Base-by-base conservation (phyloP, 2,888 invertebrate species). In the Lasius fuliginosus region DNA sequence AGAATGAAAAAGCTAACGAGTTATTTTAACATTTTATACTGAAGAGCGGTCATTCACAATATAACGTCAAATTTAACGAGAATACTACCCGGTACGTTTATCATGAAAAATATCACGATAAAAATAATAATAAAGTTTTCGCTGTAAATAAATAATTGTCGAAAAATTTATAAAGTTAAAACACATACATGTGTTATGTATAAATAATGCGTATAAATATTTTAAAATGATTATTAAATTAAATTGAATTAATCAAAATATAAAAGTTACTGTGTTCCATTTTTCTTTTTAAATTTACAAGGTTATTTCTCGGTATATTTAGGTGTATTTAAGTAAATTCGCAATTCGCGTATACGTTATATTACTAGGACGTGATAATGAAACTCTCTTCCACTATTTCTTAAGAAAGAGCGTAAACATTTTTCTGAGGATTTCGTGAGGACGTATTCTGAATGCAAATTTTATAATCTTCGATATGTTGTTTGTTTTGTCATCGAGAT, bases 391-490 rank as follows among this genome's bases (percentile, higher is more conserved):
- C 8, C 12, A 27, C 49, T 73, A 49, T 73, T 62, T 46, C 9
- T 46, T 60, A 18, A 49, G 12, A 23, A 30, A 46, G 2, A 53
- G 30, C 23, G 33, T 1, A 79, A 58, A 60, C 33, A 81, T 73
- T 73, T 73, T 73, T n/a, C 27, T 36, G n/a, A 46, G 46, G 15
- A 73, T 49, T 62, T 8, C n/a, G 6, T 23, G 33, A 18, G 3
- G 30, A n/a, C 36, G 1, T 73, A 62, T 62, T 73, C 33, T 23
- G 27, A 3, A 71, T 73, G 79, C 36, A 42, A 81, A 60, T 81
- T 81, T 81, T 73, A 81, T 73, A 81, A 81, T 81, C 73, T 68
- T 62, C 67, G 79, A 65, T 65, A 42, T 68, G 60, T 40, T 74
- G 46, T 67, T 82, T 83, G 68, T 79, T 84, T 82, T 65, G 69